Conservation (phyloP, 2,888 invertebrate species). For the Cantharis rustica region DNA sequence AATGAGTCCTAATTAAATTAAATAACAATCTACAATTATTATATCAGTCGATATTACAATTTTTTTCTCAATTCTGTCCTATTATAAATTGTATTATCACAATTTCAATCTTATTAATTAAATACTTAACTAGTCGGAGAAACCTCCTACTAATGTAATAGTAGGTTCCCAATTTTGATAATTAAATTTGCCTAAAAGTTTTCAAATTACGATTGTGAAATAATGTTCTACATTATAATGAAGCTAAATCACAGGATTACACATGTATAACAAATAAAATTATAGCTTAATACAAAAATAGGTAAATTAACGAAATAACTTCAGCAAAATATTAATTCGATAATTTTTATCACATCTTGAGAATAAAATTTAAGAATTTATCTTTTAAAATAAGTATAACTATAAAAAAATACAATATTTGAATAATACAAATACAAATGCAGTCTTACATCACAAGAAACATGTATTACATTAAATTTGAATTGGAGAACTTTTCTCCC, state of each 20-base stretch:
- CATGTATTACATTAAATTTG: constrained; percentile 32
- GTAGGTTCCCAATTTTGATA: background rate
- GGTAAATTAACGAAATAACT: background rate
- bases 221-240: background rate
- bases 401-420: background rate
- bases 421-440: background rate
- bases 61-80: background rate
- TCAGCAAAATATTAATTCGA: background rate
- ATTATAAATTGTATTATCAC: background rate
- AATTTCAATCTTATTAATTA: background rate
- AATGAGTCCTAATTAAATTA: background rate
- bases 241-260: background rate
- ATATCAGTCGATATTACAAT: background rate
- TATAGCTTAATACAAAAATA: background rate
- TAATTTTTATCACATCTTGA: background rate
- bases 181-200: background rate
- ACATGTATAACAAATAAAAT: background rate
- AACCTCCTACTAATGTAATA: background rate
- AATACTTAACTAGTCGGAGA: background rate
- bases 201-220: background rate
- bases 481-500: constrained; percentile 48
- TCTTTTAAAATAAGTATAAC: background rate
- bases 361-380: background rate
- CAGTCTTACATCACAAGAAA: background rate
- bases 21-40: background rate